Base-by-base conservation (phyloP, 2,888 invertebrate species). In the Brachylomia viminalis region DNA sequence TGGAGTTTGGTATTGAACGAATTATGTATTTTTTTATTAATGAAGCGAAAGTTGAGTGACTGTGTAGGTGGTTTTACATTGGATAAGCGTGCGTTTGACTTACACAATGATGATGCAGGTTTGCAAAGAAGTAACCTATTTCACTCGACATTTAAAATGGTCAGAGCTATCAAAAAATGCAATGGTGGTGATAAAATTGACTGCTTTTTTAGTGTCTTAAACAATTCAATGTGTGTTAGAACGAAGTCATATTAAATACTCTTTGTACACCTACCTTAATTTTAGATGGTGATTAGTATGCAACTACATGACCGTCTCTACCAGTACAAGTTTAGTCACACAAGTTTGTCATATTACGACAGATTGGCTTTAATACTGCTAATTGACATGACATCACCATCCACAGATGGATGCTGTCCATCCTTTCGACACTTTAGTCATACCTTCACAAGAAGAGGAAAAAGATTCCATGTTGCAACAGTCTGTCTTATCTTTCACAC, bases 401-500 rank as follows among this genome's bases (percentile, higher is more conserved):
- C 23, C 59, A 27, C 20, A 72, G 38, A 66, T 58, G 58, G 49
- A 59, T n/a, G 5, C 59, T 33, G 33, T 52, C 68, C 49, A 61
- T 77, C 67, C 27, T 68, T n/a, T 20, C 20, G 33, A 70, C 59
- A 73, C 56, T 85, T 85, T 74, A 85, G 71, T 85, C 82, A 85
- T 61, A 17, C 13, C 38, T 49, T 59, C 17, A 17, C 20, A 15
- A 61, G 10, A 59, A 33, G 67, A 77, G 47, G 64, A 83, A 85
- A 84, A 85, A 45, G 56, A 58, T 67, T 0, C 11, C 45, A 30
- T 82, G 59, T 61, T n/a, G 81, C 79, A 82, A 85, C 84, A 67
- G 59, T 83, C 74, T 72, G 72, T 72, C 71, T 82, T 87, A 86
- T 86, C 82, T 71, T 77, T 77, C 49, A 86, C 77, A 87, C 86